Percentiles rank a stretch among this genome's conserved stretches.
Conservation (phyloP, 2,113 vertebrate species). For the Chroicocephalus ridibundus region DNA sequence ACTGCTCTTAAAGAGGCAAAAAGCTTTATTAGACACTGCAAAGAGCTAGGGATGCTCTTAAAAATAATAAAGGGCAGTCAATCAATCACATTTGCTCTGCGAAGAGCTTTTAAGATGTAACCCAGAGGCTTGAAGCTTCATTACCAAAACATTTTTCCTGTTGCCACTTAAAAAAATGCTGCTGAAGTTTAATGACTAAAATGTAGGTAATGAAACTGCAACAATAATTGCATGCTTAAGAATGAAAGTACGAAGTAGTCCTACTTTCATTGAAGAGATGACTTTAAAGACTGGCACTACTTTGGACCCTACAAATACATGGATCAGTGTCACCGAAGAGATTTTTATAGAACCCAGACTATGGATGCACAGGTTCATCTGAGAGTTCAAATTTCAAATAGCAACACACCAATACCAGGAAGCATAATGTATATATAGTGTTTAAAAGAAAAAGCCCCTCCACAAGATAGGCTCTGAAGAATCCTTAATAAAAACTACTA, state of each 20-base stretch:
- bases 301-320: neutral
- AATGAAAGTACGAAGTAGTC: neutral
- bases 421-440: neutral
- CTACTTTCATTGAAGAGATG: neutral
- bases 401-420: neutral
- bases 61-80: slow-evolving; percentile 19
- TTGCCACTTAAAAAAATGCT: neutral
- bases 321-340: neutral
- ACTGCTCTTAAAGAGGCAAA: slow-evolving; percentile 27
- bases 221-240: neutral
- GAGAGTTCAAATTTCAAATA: neutral
- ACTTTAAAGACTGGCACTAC: neutral
- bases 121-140: slow-evolving; percentile 48
- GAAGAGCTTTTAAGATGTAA: slow-evolving; percentile 72
- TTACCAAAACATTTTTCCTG: neutral
- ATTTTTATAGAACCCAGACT: neutral
- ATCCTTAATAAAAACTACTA: neutral
- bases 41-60: slow-evolving; percentile 33
- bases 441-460: neutral
- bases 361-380: neutral
- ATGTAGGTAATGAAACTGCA: neutral
- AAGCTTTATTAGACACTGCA: neutral
- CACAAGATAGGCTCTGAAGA: neutral
- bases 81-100: slow-evolving; percentile 17
- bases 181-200: neutral